Evolutionary conservation across 2,113 vertebrate species (phyloP).

Genomic region (Phyllostomus discolor): DNA sequence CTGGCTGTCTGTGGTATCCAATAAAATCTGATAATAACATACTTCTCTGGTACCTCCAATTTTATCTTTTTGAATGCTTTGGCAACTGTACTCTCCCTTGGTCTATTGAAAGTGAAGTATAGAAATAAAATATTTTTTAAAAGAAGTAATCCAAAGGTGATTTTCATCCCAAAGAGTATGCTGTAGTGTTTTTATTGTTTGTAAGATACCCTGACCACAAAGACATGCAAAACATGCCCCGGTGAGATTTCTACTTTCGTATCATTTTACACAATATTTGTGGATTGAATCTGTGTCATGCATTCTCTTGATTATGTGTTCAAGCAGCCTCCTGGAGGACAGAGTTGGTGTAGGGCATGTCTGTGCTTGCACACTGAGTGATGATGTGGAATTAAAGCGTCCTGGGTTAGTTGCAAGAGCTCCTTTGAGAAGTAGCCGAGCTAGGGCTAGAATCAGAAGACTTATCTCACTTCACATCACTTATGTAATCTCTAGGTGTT

Average conservation of each 20-base stretch:
- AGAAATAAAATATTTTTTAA: slow-evolving; percentile 25
- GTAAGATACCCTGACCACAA: neutral
- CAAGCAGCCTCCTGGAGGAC: neutral
- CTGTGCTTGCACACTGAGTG: neutral
- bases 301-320: neutral
- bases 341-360: neutral
- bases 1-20: neutral
- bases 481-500: neutral
- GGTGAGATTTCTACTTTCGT: neutral
- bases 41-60: neutral
- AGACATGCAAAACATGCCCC: neutral
- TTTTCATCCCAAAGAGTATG: neutral
- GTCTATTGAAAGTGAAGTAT: neutral
- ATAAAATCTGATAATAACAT: slow-evolving; percentile 48
- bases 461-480: neutral
- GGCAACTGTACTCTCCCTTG: neutral
- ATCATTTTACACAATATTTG: neutral
- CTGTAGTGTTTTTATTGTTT: neutral
- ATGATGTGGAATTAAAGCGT: neutral
- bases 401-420: neutral
- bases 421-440: neutral
- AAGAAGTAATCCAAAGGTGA: neutral
- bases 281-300: neutral
- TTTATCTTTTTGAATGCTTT: slow-evolving; percentile 18
- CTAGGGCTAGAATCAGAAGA: neutral